These are phyloP conservation scores for Pyrocephalus nanus DNA, from an alignment of 2,797 vertebrate species.

Conservation along the genomic window DNA sequence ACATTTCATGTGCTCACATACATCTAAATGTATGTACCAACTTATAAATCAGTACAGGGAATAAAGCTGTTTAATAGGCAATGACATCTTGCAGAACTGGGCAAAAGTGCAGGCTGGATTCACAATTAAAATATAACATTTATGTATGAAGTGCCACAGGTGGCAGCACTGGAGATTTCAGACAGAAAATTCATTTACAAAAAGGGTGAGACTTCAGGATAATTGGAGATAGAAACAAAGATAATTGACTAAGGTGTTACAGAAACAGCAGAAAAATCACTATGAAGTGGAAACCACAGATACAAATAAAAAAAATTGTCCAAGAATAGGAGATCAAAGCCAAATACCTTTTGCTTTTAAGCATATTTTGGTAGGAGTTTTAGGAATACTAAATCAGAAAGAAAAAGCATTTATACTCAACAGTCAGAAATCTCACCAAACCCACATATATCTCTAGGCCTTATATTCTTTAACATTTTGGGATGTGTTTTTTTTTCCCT, in stretches of 20 bases:
- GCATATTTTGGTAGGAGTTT: not conserved
- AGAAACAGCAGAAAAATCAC: not conserved
- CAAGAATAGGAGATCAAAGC: not conserved
- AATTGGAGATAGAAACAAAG: not conserved
- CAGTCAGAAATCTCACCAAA: not conserved
- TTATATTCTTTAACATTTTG: not conserved
- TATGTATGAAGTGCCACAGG: not conserved
- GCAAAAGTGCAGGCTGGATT: not conserved
- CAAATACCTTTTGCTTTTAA: not conserved
- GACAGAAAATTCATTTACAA: slow-evolving; percentile 14
- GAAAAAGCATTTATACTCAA: not conserved
- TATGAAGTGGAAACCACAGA: not conserved
- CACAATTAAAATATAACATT: not conserved
- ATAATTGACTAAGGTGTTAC: not conserved
- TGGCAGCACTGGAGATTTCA: not conserved
- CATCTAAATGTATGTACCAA: not conserved
- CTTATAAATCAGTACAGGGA: not conserved
- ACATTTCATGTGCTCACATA: not conserved
- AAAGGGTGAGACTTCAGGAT: not conserved
- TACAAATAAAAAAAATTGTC: not conserved
- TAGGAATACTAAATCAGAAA: not conserved
- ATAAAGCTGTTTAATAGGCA: not conserved
- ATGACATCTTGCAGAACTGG: not conserved
- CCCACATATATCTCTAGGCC: rapidly evolving
- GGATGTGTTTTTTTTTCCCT: not conserved